Evolutionary conservation across 2,797 vertebrate genomes (phyloP), one percentile per base, ranked within the genome.

Genomic region (Rhyacichthys aspro): DNA sequence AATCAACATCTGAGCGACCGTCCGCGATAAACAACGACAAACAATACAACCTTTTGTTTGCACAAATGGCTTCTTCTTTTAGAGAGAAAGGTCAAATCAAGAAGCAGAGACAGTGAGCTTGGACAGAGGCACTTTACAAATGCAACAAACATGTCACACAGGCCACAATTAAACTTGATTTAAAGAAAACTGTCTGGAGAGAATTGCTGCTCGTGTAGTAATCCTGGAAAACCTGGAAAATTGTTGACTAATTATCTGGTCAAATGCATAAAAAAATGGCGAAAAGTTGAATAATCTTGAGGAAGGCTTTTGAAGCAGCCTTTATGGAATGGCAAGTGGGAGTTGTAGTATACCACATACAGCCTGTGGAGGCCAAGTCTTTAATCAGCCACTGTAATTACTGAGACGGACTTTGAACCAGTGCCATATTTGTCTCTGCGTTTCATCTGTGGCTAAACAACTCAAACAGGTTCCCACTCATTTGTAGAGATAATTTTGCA

Each of bases 341-440:
- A 28, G 23, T 48, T 48, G 14, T 33, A 48, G 46, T 33, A 15
- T 8, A 9, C 8, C 45, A 32, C 23, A n/a, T 48, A 28, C 32
- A 28, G 83, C 63, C 63, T 66, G 79, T 55, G 55, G 23, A 86
- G 81, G 65, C 82, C 81, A 79, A 75, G 81, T 88, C 88, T 89
- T 88, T 90, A 90, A 89, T 90, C 85, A 89, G 79, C 82, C 79
- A 59, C 78, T 82, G 76, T 83, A 89, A 88, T 88, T 86, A 83
- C 85, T 42, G 78, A 84, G 85, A 88, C 84, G 74, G 86, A 88
- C 86, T 89, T 87, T 83, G 86, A 87, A 85, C 85, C 84, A 79
- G 85, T 84, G 76, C 85, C 85, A 81, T 89, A 88, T 85, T 86
- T 86, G 77, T 89, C 76, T 83, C 80, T 47, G 57, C 79, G 82